phyloP scores from a whole-genome alignment of 2,888 invertebrate species.

The Leucoptera coffeella region DNA sequence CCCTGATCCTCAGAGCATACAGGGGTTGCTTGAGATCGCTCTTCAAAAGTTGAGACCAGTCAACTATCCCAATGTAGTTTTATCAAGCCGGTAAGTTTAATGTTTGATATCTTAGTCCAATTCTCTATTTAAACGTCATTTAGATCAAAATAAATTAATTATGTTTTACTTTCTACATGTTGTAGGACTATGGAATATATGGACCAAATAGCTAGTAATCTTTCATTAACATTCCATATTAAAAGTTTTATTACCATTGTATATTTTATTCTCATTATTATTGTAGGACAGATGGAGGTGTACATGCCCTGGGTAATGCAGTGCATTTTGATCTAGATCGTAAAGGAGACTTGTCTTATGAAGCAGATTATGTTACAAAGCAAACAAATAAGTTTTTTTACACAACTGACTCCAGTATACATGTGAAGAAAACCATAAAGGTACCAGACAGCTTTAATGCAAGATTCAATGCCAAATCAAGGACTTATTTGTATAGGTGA shows the following conservation, averaged over 20 bases:
- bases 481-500: constrained; percentile 70
- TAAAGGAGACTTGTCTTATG: constrained; percentile 29
- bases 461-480: constrained; percentile 55
- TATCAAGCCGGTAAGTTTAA: constrained; percentile 67
- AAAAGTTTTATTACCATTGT: no score
- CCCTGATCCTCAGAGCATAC: constrained; percentile 60
- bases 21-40: constrained; percentile 66
- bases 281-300: constrained; percentile 77
- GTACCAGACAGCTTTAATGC: constrained; percentile 65
- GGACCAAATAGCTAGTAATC: no score
- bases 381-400: constrained; percentile 60
- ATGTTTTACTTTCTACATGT: no score
- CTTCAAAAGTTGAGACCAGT: constrained; percentile 47
- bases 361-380: constrained; percentile 37
- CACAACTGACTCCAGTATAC: constrained; percentile 45
- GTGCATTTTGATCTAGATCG: constrained; percentile 67
- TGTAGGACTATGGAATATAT: no score
- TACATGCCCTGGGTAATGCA: constrained; percentile 68
- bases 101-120: no score
- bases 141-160: no score
- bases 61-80: constrained; percentile 47
- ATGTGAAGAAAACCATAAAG: constrained; percentile 45
- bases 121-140: no score
- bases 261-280: no score
- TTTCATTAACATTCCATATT: no score